phyloP scores from a whole-genome alignment of 2,113 vertebrate species.

The Uria aalge region DNA sequence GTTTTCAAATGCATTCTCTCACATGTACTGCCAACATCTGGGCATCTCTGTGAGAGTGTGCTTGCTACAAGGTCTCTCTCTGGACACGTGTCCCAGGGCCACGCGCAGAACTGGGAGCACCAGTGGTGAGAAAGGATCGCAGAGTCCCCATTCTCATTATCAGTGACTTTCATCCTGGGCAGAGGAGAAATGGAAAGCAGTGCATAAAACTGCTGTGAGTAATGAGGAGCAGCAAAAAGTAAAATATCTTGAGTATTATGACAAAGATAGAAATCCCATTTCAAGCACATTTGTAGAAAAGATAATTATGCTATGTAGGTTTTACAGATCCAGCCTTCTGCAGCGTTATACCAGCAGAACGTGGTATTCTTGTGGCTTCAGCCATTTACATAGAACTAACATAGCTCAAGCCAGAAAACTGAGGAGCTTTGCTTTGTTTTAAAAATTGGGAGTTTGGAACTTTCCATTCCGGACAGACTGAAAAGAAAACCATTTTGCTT shows the following conservation, averaged over 20 bases:
- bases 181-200: not conserved
- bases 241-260: not conserved
- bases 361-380: not conserved
- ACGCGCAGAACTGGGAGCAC: not conserved
- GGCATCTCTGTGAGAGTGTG: not conserved
- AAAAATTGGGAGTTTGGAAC: not conserved
- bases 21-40: not conserved
- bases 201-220: not conserved
- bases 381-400: not conserved
- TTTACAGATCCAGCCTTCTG: not conserved
- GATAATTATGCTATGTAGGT: fast-evolving
- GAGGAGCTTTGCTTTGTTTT: not conserved
- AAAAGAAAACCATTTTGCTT: not conserved
- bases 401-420: not conserved
- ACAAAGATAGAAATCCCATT: not conserved
- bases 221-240: not conserved
- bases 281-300: not conserved
- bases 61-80: not conserved
- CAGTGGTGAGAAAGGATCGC: not conserved
- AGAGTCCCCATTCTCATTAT: not conserved
- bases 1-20: not conserved
- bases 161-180: not conserved
- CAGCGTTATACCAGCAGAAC: not conserved
- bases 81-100: not conserved
- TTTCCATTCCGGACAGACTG: not conserved